These are phyloP conservation scores for Pristionchus entomophagus DNA, from an alignment of 2,888 invertebrate genomes.

Conservation along the genomic window DNA sequence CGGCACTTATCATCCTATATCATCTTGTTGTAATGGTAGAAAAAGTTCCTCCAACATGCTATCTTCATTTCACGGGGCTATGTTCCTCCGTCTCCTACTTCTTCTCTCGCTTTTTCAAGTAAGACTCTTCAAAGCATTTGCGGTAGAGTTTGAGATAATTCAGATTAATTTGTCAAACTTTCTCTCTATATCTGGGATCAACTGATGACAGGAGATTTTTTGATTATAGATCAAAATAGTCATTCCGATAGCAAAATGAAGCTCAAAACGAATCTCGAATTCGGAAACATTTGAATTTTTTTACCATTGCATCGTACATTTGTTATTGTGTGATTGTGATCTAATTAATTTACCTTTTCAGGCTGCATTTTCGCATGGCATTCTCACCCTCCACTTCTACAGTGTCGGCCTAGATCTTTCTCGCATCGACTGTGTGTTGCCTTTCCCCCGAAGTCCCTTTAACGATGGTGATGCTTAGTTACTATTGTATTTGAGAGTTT, in stretches of 20 bases:
- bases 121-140: background rate
- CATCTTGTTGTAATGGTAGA: constrained; percentile 18
- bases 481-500: no score
- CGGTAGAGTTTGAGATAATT: no score
- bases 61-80: background rate
- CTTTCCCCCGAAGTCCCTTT: background rate
- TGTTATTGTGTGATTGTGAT: no score
- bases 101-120: background rate
- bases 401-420: background rate
- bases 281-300: no score
- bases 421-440: background rate
- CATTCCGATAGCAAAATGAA: no score
- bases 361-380: background rate
- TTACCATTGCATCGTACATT: no score
- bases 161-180: no score
- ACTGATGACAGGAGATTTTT: no score
- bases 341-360: background rate
- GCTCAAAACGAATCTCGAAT: no score
- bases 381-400: background rate
- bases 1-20: background rate
- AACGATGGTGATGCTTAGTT: constrained; percentile 5
- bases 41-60: background rate
- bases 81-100: background rate
- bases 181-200: no score
- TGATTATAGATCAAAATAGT: no score